A percentile compares a stretch with the other conserved stretches of the same genome.
phyloP scores from a whole-genome alignment of 2,888 invertebrate genomes.

The Lycocerus yunnanus region DNA sequence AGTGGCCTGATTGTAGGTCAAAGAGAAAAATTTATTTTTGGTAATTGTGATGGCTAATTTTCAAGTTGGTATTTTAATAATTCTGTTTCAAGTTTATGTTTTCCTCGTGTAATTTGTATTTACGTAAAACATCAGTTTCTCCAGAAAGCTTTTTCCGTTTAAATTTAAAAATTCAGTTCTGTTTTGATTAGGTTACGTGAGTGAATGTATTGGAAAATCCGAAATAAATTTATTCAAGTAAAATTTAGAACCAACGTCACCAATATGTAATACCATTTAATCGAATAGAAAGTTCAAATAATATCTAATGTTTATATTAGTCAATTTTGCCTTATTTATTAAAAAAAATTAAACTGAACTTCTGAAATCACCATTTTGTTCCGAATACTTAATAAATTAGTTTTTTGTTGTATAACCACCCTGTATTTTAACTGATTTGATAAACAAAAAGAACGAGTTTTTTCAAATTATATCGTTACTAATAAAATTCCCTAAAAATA shows the following conservation, averaged over 20 bases:
- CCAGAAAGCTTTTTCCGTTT: neutral
- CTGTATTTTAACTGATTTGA: neutral
- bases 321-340: neutral
- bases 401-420: neutral
- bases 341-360: neutral
- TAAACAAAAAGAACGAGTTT: neutral
- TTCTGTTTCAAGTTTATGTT: neutral
- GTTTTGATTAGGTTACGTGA: neutral
- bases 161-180: conserved; percentile 13
- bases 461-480: neutral
- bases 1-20: conserved; percentile 40
- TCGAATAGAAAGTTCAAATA: conserved; percentile 16
- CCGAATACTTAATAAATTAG: neutral
- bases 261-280: conserved; percentile 16
- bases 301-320: neutral
- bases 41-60: conserved; percentile 34
- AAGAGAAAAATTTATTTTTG: conserved; percentile 39
- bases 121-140: neutral
- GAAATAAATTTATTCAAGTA: conserved; percentile 18
- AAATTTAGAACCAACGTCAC: conserved; percentile 17
- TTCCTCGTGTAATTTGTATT: neutral
- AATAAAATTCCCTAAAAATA: neutral
- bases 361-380: neutral
- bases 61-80: conserved; percentile 8
- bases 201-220: conserved; percentile 26